Evolutionary conservation across 2,113 vertebrate genomes (phyloP), one percentile per base, ranked within the genome.

Genomic region (Geococcyx californianus): DNA sequence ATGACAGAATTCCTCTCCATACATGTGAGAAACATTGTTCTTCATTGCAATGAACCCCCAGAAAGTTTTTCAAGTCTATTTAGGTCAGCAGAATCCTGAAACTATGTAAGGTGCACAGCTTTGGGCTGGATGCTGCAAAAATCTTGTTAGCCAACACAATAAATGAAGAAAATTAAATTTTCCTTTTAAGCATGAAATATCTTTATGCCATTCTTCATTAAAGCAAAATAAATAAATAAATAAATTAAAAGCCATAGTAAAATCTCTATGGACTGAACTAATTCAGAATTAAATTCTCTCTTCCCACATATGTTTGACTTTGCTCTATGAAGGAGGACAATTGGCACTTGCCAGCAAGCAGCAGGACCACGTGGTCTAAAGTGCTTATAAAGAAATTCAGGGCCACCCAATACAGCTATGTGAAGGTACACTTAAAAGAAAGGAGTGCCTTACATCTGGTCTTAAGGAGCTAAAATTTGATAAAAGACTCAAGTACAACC

Each of bases 291-390:
- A 68, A 92, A 51, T 79, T 84, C 6, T 52, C 58, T 81, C 74
- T 84, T 80, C 63, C 75, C 85, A 82, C 44, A n/a, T 77, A 23
- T 25, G 70, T 63, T 80, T 81, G 86, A 84, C 66, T 94, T 91
- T 80, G 75, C 74, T 88, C n/a, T 80, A 83, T 66, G 92, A 84
- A 75, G 77, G 59, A 87, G 52, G 85, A 94, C 49, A 92, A 88
- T 40, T 66, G 59, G 62, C 75, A 75, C 40, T 55, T 83, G 52
- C 80, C 89, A 95, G 87, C 31, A 62, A 79, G 54, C 60, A 51
- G 60, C 63, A 81, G 42, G 68, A 87, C 55, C 67, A 68, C 29
- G 33, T 11, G 60, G 58, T 62, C 66, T 68, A 6, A 82, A 94
- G 45, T 20, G n/a, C 72, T 84, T 76, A 34, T 21, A 42, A 90